Conservation (phyloP, 1,140 invertebrate species). For the Drosophila insularis region DNA sequence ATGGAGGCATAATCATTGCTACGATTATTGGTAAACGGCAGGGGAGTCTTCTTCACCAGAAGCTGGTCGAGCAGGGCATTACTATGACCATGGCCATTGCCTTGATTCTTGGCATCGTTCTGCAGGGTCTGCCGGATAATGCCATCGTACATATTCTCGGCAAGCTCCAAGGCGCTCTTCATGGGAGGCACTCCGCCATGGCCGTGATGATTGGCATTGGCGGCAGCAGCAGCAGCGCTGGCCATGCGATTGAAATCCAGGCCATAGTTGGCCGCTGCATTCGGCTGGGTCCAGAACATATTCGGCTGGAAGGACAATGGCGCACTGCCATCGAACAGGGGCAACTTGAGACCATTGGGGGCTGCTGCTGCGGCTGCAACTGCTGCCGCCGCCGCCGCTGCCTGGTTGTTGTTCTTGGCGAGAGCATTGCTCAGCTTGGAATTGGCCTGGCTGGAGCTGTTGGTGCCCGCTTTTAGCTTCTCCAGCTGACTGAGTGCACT, state of each 20-base stretch:
- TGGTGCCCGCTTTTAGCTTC: conserved; percentile 60
- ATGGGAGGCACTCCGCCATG: conserved; percentile 48
- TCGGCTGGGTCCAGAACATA: conserved; percentile 85
- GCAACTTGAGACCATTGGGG: conserved; percentile 88
- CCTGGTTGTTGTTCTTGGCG: conserved; percentile 60
- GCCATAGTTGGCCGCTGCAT: conserved; percentile 78
- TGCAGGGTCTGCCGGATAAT: conserved; percentile 89
- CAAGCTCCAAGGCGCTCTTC: conserved; percentile 83
- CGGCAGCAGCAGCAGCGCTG: conserved; percentile 81
- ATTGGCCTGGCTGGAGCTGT: conserved; percentile 22
- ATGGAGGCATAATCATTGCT: conserved; percentile 63
- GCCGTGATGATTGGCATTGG: conserved; percentile 60
- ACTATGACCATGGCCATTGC: conserved; percentile 84
- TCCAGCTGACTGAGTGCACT: conserved; percentile 48
- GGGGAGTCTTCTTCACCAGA: conserved; percentile 86
- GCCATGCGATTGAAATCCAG: conserved; percentile 86
- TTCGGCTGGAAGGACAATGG: conserved; percentile 85
- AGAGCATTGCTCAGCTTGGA: conserved; percentile 67
- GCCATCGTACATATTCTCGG: conserved; percentile 87
- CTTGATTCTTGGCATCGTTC: conserved; percentile 19
- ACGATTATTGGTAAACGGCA: conserved; percentile 78
- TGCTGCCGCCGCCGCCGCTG: conserved; percentile 85
- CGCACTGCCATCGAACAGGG: conserved; percentile 85
- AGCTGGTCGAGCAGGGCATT: conserved; percentile 88
- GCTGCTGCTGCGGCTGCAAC: conserved; percentile 86